Evolutionary conservation across 2,797 vertebrate genomes (phyloP), one percentile per base, ranked within the genome.

Genomic region (Notolepis coatsorum): DNA sequence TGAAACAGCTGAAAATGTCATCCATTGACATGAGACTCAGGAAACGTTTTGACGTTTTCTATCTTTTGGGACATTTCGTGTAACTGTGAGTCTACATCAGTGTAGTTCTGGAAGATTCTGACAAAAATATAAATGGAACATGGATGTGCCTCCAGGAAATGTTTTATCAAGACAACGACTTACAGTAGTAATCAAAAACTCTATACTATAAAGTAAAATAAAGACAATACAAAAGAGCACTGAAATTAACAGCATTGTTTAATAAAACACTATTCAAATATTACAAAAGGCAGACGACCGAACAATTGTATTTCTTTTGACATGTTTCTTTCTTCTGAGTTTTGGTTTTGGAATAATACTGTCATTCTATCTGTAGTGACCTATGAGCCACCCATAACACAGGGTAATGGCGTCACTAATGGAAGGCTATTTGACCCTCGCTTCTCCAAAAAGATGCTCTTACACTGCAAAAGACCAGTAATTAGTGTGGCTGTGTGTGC

Each of bases 161-260:
- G 27, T 21, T 47, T 25, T n/a, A 38, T 31, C 8, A 20, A 49
- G 18, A 53, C 7, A n/a, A 51, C 31, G 43, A 61, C 55, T 33
- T 24, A 8, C 52, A 73, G 54, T 48, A 79, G 28, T 72, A 56
- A 79, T 48, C 75, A 42, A 42, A 68, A 66, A 79, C 24, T 39
- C 51, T 61, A 17, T 38, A 46, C 4, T 9, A 35, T 48, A 30
- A 52, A 57, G 57, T 60, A 70, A 87, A 93, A 91, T 82, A 59
- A 93, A 86, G 88, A 92, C 91, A 92, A 90, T 47, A 92, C 90
- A 92, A 92, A 86, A 75, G 57, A 71, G 69, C 75, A 84, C 77
- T 89, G 84, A 84, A 87, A 84, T 85, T 46, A 88, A 83, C 79
- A 77, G 77, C 79, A 82, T 77, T 77, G 79, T 94, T 94, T 93